A percentile compares a stretch with the other conserved stretches of the same genome.
These are phyloP conservation scores for Phalera bucephala DNA, from an alignment of 2,888 invertebrate genomes.

Conservation along the genomic window DNA sequence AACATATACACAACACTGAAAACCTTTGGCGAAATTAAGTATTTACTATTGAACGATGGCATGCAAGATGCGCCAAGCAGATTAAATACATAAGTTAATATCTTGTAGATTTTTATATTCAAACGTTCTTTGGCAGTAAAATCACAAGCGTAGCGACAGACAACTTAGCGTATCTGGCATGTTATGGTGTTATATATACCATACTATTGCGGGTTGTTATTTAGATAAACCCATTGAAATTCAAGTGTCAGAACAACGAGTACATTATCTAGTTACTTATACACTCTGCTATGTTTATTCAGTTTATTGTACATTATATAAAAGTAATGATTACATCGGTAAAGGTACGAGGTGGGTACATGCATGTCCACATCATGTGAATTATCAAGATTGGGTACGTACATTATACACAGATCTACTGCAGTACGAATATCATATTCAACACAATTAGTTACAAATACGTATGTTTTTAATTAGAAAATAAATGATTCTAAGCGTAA, in stretches of 20 bases:
- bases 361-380: constrained; percentile 48
- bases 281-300: constrained; percentile 32
- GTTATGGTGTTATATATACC: constrained; percentile 18
- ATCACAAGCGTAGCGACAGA: constrained; percentile 9
- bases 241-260: constrained; percentile 45
- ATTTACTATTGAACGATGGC: constrained; percentile 18
- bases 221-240: constrained; percentile 43
- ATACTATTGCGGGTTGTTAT: constrained; percentile 33
- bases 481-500: constrained; percentile 78
- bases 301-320: constrained; percentile 30
- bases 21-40: constrained; percentile 56
- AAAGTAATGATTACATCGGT: constrained; percentile 40
- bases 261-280: constrained; percentile 58
- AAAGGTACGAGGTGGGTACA: constrained; percentile 47
- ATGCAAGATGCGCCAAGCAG: constrained; percentile 16
- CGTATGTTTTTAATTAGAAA: constrained; percentile 65
- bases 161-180: constrained; percentile 17
- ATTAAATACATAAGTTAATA: background rate
- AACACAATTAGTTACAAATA: constrained; percentile 76
- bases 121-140: constrained; percentile 32
- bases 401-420: constrained; percentile 77
- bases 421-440: constrained; percentile 73
- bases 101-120: constrained; percentile 7
- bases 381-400: constrained; percentile 67
- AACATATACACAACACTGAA: constrained; percentile 66